phyloP scores from a whole-genome alignment of 2,113 vertebrate species.

The Ranitomeya variabilis region DNA sequence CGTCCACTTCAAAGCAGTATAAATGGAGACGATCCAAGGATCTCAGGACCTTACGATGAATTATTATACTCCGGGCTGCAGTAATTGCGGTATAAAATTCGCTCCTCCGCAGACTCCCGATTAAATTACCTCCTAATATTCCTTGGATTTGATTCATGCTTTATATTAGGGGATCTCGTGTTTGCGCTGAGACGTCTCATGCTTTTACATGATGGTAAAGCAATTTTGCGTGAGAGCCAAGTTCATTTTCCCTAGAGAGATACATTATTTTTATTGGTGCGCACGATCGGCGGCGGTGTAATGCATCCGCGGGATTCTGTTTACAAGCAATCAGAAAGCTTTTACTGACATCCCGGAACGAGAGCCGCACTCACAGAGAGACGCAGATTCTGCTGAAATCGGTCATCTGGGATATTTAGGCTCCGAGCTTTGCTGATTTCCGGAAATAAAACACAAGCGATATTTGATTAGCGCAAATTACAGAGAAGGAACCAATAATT shows the following conservation, averaged over 20 bases:
- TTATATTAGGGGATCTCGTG: neutral
- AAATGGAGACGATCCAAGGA: neutral
- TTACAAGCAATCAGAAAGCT: constrained; percentile 27
- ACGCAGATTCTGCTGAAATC: neutral
- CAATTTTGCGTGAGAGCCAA: neutral
- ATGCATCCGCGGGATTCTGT: neutral
- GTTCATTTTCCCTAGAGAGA: constrained; percentile 25
- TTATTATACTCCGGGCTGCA: neutral
- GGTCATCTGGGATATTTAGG: neutral
- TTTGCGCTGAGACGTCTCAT: constrained; percentile 14
- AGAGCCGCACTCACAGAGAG: neutral
- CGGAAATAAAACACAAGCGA: constrained; percentile 5
- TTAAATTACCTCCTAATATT: neutral
- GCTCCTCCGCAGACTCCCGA: neutral
- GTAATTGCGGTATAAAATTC: neutral
- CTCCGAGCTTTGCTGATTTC: neutral
- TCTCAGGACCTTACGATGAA: neutral
- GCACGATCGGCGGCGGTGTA: neutral
- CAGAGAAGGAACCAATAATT: neutral
- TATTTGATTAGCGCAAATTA: constrained; percentile 4
- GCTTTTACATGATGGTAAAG: neutral
- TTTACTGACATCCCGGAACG: constrained; percentile 16
- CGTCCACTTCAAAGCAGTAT: neutral
- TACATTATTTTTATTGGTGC: neutral
- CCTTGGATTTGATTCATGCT: neutral